Conservation (phyloP, 1,140 invertebrate genomes). For the Drosophila kanapiae region DNA sequence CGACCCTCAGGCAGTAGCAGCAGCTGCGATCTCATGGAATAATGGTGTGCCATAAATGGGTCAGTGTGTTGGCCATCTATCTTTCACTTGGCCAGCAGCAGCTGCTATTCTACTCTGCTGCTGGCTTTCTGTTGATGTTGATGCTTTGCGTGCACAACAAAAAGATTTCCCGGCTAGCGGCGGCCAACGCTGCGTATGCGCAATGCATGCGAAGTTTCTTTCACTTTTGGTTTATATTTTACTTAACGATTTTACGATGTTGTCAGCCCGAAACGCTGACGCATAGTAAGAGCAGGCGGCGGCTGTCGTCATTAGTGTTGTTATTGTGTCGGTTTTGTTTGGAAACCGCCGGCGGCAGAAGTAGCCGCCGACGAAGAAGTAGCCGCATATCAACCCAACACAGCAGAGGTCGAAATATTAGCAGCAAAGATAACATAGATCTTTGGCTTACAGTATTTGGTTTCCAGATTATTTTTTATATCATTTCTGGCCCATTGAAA, state of each 20-base stretch:
- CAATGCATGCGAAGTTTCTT: slow-evolving; percentile 63
- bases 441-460: too few species aligned
- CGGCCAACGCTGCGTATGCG: slow-evolving; percentile 68
- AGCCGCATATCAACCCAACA: slow-evolving; percentile 43
- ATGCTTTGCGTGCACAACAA: slow-evolving; percentile 48
- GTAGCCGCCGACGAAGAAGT: slow-evolving; percentile 41
- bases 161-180: slow-evolving; percentile 56
- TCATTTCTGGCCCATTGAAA: background rate
- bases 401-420: background rate
- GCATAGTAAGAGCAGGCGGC: slow-evolving; percentile 27
- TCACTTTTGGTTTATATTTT: slow-evolving; percentile 42
- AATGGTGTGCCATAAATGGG: slow-evolving; percentile 46
- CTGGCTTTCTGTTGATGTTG: slow-evolving; percentile 4
- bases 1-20: slow-evolving; percentile 16
- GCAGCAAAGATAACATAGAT: background rate
- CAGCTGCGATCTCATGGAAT: background rate
- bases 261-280: slow-evolving; percentile 36
- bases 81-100: slow-evolving; percentile 51
- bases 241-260: slow-evolving; percentile 31
- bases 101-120: slow-evolving; percentile 5
- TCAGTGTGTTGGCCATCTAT: slow-evolving; percentile 68
- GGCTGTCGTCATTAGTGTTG: slow-evolving; percentile 71
- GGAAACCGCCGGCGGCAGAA: slow-evolving; percentile 57
- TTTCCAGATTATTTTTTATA: background rate
- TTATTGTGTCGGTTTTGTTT: slow-evolving; percentile 50